A percentile compares a stretch with the other conserved stretches of the same genome.
Evolutionary conservation across 2,888 invertebrate species (phyloP).

Genomic region (Microctonus brassicae): DNA sequence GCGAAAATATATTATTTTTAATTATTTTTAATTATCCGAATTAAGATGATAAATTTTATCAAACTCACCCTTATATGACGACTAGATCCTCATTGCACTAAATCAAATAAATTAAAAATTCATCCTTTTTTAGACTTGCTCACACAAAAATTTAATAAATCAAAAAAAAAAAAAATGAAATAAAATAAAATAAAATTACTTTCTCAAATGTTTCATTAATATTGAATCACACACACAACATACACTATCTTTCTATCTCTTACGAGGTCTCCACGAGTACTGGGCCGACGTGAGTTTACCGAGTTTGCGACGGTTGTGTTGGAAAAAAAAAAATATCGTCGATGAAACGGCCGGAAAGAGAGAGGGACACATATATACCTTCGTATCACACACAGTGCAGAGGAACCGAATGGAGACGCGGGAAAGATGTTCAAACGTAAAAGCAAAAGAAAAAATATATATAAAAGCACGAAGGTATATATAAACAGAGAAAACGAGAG

Average conservation of each 20-base stretch:
- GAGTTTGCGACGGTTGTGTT: constrained; percentile 34
- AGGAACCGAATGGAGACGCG: constrained; percentile 16
- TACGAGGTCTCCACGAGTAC: constrained; percentile 28
- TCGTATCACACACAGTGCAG: too few relatives aligned
- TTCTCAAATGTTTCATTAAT: background rate
- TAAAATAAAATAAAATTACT: background rate
- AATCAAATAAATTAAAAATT: constrained; percentile 38
- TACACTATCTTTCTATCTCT: constrained; percentile 15
- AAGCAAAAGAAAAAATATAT: background rate
- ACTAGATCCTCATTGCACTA: constrained; percentile 60
- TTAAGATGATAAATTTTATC: background rate
- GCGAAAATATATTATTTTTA: too few relatives aligned
- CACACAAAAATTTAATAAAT: background rate
- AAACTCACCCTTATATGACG: constrained; percentile 50
- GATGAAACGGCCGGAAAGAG: constrained; percentile 24
- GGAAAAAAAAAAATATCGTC: constrained; percentile 7
- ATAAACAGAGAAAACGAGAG: background rate
- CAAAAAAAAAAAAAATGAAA: constrained; percentile 15
- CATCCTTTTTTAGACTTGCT: constrained; percentile 30
- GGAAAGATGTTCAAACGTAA: constrained; percentile 28
- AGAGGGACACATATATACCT: background rate
- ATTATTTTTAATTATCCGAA: too few relatives aligned
- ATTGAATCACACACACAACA: background rate
- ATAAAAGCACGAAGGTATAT: constrained; percentile 10
- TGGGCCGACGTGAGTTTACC: constrained; percentile 40